Evolutionary conservation across 2,888 invertebrate species (phyloP).

Genomic region (Bellardia bayeri): DNA sequence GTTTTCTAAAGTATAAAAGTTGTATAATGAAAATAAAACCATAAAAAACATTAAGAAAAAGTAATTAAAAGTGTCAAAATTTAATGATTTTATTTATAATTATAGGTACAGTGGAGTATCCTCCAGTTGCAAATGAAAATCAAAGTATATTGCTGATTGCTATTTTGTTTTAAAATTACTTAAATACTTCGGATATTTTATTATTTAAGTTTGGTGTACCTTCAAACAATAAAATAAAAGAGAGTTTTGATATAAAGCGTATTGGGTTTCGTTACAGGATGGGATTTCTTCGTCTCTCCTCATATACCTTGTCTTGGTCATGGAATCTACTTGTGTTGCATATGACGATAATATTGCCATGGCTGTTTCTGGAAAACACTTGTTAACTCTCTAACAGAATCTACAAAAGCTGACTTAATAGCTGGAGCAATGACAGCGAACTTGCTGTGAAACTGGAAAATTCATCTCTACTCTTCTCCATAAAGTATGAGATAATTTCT

Average conservation of each 20-base stretch:
- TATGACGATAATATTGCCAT: too few relatives aligned
- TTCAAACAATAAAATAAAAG: not conserved
- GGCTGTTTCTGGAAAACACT: too few relatives aligned
- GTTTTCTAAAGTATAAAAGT: not conserved
- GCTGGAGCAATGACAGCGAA: too few relatives aligned
- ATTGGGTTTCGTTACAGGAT: not conserved
- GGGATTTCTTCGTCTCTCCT: too few relatives aligned
- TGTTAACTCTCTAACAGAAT: too few relatives aligned
- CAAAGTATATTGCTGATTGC: not conserved
- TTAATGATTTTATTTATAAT: conserved; percentile 47
- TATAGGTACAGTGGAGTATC: not conserved
- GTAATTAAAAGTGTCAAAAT: conserved; percentile 57
- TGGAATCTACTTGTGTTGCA: too few relatives aligned
- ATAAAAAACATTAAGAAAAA: conserved; percentile 35
- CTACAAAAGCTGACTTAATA: too few relatives aligned
- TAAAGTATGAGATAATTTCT: too few relatives aligned
- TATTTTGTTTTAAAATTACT: not conserved
- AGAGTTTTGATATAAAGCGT: not conserved
- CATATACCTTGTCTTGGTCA: too few relatives aligned
- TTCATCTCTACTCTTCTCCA: too few relatives aligned
- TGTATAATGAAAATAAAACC: not conserved
- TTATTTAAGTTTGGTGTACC: not conserved
- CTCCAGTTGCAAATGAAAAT: not conserved
- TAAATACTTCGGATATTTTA: not conserved
- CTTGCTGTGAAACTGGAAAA: too few relatives aligned